Evolutionary conservation across 2,888 invertebrate genomes (phyloP), one percentile per base, ranked within the genome.

Genomic region (Parnassius smintheus): DNA sequence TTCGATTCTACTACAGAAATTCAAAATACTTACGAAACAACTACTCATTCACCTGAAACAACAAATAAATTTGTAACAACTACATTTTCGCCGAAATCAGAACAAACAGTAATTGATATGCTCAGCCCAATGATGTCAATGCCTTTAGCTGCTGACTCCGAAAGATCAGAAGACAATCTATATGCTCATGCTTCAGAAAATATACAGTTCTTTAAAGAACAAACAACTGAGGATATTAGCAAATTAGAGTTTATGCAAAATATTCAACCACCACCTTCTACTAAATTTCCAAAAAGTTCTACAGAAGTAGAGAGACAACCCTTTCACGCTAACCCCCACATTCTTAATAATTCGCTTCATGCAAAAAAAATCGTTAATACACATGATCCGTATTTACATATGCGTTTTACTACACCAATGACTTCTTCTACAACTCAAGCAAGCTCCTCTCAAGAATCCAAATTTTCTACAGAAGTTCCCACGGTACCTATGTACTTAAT

Each of bases 401-500:
- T 89, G 77, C 85, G 92, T 55, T 87, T 85, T 68, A 89, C 91
- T 7, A 91, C 92, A 56, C 91, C 93, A 0, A 88, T 92, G 53
- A 84, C 86, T 12, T 92, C 93, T 67, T 81, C 93, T 65, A 93
- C 94, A 22, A 93, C 93, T 0, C 94, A 94, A 77, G 90, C 93
- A 18, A 62, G 56, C 49, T 69, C 73, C 11, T 64, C 64, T 56
- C 77, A 84, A 66, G 77, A 78, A 59, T 59, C 65, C n/a, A 81
- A 78, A 67, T 68, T 78, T 49, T 77, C 84, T 25, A 83, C 83
- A 8, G 87, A 86, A 73, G 92, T 93, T 68, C 93, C 94, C 0
- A 85, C 89, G 2, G 92, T 94, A 59, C 94, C 95, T 0, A 84
- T 95, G 93, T 96, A 96, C 75, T 88, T 96, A 35, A 96, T 96